These are phyloP conservation scores for Phallusia fumigata DNA, from an alignment of 23 tunicate genomes.

Conservation along the genomic window DNA sequence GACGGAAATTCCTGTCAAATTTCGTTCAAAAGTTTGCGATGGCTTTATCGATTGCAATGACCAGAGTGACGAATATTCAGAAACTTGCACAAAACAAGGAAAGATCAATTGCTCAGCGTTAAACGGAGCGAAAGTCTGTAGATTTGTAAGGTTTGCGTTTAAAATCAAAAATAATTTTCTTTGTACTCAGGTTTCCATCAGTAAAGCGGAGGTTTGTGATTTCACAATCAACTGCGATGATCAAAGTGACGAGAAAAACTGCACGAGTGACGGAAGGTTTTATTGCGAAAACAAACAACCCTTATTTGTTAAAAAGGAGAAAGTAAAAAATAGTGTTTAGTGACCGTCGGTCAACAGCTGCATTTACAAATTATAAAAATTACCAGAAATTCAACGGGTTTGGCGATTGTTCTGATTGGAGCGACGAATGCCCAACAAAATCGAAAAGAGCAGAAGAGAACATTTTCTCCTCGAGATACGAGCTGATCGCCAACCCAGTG, in stretches of 20 bases:
- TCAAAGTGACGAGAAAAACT: constrained; percentile 34
- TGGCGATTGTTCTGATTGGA: constrained; percentile 58
- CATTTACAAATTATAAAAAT: no score
- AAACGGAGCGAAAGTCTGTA: constrained; percentile 30
- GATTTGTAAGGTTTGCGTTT: neutral
- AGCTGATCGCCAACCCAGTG: constrained; percentile 30
- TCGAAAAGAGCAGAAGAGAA: neutral
- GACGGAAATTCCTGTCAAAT: no score
- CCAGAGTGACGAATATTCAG: constrained; percentile 24
- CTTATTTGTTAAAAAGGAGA: neutral
- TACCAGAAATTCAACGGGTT: constrained; percentile 38
- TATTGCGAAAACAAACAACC: constrained; percentile 17
- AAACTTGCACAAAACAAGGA: neutral
- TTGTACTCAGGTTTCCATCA: constrained; percentile 30
- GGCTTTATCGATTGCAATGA: constrained; percentile 30
- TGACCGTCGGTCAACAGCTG: no score
- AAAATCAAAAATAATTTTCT: no score
- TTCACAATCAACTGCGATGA: constrained; percentile 33
- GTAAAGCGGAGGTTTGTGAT: constrained; percentile 31
- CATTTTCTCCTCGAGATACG: constrained; percentile 13
- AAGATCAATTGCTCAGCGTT: constrained; percentile 32
- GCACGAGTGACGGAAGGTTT: constrained; percentile 32
- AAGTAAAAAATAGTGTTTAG: no score
- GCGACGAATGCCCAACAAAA: constrained; percentile 48
- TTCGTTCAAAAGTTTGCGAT: constrained; percentile 19